A percentile compares a stretch with the other conserved stretches of the same genome.
These are phyloP conservation scores for Hypomecis atomaria DNA, from an alignment of 2,888 invertebrate genomes.

Conservation along the genomic window DNA sequence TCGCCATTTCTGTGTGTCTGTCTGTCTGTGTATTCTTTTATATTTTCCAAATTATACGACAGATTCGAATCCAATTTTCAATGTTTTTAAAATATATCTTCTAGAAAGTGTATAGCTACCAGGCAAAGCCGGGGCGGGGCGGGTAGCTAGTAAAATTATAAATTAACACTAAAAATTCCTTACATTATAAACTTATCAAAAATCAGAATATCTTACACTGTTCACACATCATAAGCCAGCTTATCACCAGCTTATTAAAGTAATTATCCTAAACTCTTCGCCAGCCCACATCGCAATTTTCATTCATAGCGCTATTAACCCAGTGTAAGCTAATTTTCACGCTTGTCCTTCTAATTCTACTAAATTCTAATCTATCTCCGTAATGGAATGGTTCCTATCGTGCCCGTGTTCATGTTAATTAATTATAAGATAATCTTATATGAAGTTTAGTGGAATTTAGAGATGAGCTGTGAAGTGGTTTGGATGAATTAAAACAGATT, in stretches of 20 bases:
- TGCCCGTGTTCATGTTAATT: slow-evolving; percentile 28
- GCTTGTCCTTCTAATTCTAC: slow-evolving; percentile 26
- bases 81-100: too few species aligned
- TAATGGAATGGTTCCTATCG: slow-evolving; percentile 30
- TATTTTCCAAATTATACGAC: too few species aligned
- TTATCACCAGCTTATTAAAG: slow-evolving; percentile 6
- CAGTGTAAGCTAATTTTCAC: slow-evolving; percentile 26
- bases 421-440: slow-evolving; percentile 31
- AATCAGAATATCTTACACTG: background rate
- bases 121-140: too few species aligned
- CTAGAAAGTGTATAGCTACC: too few species aligned
- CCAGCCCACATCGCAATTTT: slow-evolving; percentile 20
- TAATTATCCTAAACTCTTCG: slow-evolving; percentile 4
- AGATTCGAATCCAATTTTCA: too few species aligned
- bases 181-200: background rate
- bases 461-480: background rate
- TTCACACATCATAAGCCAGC: background rate
- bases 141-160: too few species aligned
- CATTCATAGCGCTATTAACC: slow-evolving; percentile 20
- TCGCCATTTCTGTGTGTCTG: too few species aligned
- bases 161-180: too few species aligned
- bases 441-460: slow-evolving; percentile 5
- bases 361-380: slow-evolving; percentile 24
- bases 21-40: too few species aligned
- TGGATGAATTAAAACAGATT: slow-evolving; percentile 2